These are phyloP conservation scores for Pandemis heparana DNA, from an alignment of 2,888 invertebrate genomes.

Conservation along the genomic window DNA sequence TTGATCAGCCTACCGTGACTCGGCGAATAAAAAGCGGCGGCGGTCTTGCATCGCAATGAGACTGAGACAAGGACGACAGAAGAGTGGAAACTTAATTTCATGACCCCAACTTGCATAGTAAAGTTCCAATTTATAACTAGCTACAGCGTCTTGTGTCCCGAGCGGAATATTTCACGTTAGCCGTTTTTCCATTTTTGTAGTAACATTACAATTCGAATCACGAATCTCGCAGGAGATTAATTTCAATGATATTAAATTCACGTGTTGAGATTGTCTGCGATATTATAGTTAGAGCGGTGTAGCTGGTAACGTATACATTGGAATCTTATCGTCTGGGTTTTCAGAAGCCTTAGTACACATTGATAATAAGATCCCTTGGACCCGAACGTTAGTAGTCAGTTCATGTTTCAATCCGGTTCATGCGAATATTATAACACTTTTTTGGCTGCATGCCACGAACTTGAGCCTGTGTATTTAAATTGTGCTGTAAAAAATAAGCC, in stretches of 20 bases:
- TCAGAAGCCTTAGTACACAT: constrained; percentile 28
- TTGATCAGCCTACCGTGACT: constrained; percentile 66
- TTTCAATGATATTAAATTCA: constrained; percentile 5
- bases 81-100: constrained; percentile 57
- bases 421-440: constrained; percentile 42
- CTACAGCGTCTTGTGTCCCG: constrained; percentile 24
- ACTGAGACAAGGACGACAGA: constrained; percentile 51
- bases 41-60: constrained; percentile 65
- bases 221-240: not conserved
- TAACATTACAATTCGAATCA: constrained; percentile 1
- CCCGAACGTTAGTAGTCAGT: constrained; percentile 2
- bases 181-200: constrained; percentile 7
- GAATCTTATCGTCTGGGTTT: constrained; percentile 12
- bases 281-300: not conserved
- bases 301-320: not conserved
- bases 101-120: constrained; percentile 49
- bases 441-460: constrained; percentile 41
- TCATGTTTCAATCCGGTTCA: constrained; percentile 35
- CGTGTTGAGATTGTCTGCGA: not conserved
- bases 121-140: constrained; percentile 43
- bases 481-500: constrained; percentile 40
- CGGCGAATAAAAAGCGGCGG: constrained; percentile 57
- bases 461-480: constrained; percentile 38
- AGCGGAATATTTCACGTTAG: not conserved
- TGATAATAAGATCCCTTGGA: constrained; percentile 12